Evolutionary conservation across 2,888 invertebrate genomes (phyloP).

Genomic region (Cenopis cana): DNA sequence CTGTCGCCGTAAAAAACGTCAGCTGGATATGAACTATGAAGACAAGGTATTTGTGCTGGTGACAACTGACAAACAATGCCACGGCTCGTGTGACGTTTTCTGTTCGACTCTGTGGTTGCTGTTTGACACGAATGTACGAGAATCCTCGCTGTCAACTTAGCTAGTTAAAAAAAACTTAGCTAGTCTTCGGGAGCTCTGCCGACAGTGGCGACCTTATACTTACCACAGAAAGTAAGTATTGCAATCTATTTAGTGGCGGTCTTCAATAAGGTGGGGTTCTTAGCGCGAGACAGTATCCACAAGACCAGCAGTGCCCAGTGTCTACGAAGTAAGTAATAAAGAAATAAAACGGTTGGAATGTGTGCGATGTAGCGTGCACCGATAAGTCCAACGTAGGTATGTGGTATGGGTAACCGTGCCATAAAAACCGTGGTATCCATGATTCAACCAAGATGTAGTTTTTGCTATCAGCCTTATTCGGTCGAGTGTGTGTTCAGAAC

Average conservation of each 20-base stretch:
- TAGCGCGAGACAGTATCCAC: too few relatives aligned
- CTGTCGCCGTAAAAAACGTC: slow-evolving; percentile 8
- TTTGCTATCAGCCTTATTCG: slow-evolving; percentile 1
- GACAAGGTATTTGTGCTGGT: neutral
- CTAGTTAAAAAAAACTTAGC: too few relatives aligned
- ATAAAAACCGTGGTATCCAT: neutral
- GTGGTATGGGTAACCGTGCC: too few relatives aligned
- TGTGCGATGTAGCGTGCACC: neutral
- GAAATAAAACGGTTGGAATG: slow-evolving; percentile 4
- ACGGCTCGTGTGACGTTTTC: neutral
- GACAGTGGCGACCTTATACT: neutral
- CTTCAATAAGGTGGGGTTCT: neutral
- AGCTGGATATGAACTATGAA: neutral
- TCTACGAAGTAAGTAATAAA: neutral
- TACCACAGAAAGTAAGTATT: neutral
- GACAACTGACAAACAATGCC: neutral
- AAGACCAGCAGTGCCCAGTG: neutral
- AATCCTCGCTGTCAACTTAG: too few relatives aligned
- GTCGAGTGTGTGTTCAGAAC: neutral
- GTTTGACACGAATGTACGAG: neutral
- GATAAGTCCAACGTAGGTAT: too few relatives aligned
- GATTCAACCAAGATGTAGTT: neutral
- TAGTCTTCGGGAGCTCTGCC: neutral
- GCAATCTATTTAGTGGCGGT: neutral
- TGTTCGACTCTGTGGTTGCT: neutral